Evolutionary conservation across 2,113 vertebrate genomes (phyloP).

Genomic region (Salvelinus namaycush): DNA sequence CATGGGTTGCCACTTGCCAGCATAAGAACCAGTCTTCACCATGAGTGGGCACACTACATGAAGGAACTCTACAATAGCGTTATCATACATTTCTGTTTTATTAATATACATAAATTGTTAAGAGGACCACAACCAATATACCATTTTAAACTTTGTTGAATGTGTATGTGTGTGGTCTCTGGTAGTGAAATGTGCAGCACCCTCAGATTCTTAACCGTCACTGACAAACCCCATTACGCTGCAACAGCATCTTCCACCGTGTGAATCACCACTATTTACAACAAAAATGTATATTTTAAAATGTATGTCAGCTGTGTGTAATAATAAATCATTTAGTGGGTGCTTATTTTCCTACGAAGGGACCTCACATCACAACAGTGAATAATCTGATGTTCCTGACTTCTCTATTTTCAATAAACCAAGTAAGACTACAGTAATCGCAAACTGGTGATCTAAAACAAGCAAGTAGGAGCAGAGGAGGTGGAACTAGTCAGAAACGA

Average conservation of each 20-base stretch:
- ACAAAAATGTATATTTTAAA: neutral
- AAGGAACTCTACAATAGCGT: no score
- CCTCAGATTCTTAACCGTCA: neutral
- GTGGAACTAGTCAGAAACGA: constrained; percentile 7
- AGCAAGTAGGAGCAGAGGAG: neutral
- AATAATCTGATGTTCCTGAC: constrained; percentile 3
- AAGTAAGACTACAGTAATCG: constrained; percentile 5
- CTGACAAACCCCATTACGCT: neutral
- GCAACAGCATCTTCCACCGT: neutral
- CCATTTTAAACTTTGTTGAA: no score
- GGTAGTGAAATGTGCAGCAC: neutral
- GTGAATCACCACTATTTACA: neutral
- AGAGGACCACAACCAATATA: no score
- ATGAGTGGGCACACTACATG: no score
- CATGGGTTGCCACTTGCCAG: no score
- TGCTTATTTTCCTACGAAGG: neutral
- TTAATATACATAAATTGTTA: no score
- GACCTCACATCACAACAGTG: neutral
- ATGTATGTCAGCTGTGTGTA: neutral
- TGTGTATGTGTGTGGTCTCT: neutral
- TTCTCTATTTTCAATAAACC: neutral
- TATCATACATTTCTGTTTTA: no score
- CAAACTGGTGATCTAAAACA: constrained; percentile 15
- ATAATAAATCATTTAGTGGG: neutral
- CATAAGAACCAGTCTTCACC: no score